These are phyloP conservation scores for Columba janthina DNA, from an alignment of 2,113 vertebrate species.

Conservation along the genomic window DNA sequence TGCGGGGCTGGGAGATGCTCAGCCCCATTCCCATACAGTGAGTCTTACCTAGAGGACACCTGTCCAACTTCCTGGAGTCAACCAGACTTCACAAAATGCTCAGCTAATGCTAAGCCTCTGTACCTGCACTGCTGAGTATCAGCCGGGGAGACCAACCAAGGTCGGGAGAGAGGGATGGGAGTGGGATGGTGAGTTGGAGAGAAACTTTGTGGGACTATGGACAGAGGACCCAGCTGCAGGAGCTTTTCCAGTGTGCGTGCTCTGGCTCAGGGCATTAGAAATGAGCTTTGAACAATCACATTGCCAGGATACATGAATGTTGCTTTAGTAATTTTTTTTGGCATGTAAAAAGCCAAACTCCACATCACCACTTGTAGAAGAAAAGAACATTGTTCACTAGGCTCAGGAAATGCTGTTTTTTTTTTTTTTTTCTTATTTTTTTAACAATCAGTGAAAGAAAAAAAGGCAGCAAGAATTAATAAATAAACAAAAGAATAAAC, in stretches of 20 bases:
- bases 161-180: fast-evolving
- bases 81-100: background rate
- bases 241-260: background rate
- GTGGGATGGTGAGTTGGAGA: fast-evolving
- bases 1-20: background rate
- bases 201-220: background rate
- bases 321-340: background rate
- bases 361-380: background rate
- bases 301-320: background rate
- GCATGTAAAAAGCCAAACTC: background rate
- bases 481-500: background rate
- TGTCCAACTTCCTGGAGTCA: background rate
- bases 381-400: background rate
- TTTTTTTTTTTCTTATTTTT: background rate
- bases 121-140: background rate
- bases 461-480: background rate
- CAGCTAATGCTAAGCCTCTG: background rate
- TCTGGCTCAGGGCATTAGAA: fast-evolving
- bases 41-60: background rate
- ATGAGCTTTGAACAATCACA: background rate
- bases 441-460: background rate
- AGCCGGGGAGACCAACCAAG: background rate
- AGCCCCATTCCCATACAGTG: background rate
- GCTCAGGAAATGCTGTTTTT: background rate
- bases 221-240: background rate